Evolutionary conservation across 2,113 vertebrate genomes (phyloP).

Genomic region (Agapornis roseicollis): DNA sequence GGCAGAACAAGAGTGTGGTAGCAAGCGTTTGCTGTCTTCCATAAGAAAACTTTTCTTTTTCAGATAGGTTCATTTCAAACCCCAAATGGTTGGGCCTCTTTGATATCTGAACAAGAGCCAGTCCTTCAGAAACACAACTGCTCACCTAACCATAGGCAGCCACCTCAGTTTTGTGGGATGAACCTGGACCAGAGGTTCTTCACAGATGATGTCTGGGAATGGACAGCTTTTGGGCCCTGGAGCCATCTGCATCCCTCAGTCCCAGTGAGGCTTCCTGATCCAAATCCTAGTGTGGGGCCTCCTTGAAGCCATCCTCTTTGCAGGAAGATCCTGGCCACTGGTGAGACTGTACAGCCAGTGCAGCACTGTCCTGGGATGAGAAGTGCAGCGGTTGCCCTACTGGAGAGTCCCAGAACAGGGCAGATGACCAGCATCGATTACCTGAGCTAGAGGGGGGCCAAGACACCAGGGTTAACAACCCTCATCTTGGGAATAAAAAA

Average conservation of each 20-base stretch:
- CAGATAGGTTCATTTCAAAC: not conserved
- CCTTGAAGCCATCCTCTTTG: not conserved
- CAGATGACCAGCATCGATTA: not conserved
- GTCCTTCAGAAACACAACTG: not conserved
- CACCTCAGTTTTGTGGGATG: not conserved
- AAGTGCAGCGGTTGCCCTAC: not conserved
- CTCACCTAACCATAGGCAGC: not conserved
- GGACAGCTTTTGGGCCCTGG: not conserved
- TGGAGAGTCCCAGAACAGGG: not conserved
- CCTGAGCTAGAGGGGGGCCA: not conserved
- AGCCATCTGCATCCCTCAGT: not conserved
- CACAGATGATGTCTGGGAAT: not conserved
- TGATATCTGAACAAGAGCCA: not conserved
- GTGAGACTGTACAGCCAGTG: accelerated
- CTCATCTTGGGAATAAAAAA: not conserved
- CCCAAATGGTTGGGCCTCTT: not conserved
- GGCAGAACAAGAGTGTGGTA: not conserved
- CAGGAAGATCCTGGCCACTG: not conserved
- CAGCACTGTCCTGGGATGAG: not conserved
- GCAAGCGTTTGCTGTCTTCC: not conserved
- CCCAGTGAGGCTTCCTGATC: not conserved
- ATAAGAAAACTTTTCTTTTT: not conserved
- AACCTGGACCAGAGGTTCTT: not conserved
- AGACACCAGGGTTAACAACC: not conserved
- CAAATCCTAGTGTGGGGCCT: not conserved